These are phyloP conservation scores for Paedocypris micromegethes DNA, from an alignment of 2,797 vertebrate species.

Conservation along the genomic window DNA sequence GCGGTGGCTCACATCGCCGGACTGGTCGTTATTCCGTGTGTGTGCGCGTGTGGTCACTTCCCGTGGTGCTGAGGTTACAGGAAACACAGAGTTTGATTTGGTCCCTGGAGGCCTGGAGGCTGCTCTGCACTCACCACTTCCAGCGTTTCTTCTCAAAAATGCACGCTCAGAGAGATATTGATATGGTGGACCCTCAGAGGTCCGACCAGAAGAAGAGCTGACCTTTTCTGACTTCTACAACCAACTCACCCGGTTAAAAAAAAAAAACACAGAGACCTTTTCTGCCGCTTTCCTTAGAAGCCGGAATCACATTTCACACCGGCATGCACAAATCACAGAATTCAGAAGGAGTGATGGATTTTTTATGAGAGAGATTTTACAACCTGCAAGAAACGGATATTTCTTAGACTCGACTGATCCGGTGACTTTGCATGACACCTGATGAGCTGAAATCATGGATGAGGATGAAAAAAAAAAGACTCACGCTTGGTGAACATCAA, in stretches of 20 bases:
- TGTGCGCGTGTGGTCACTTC: constrained; percentile 53
- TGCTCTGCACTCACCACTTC: constrained; percentile 43
- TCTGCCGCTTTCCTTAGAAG: constrained; percentile 35
- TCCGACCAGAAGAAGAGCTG: constrained; percentile 43
- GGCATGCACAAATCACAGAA: constrained; percentile 2
- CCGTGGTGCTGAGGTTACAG: constrained; percentile 55
- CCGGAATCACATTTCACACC: constrained; percentile 38
- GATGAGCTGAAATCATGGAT: too few relatives aligned
- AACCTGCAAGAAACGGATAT: background rate
- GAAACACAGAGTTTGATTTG: constrained; percentile 62
- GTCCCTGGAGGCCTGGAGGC: constrained; percentile 52
- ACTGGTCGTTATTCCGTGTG: constrained; percentile 52
- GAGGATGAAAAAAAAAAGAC: too few relatives aligned
- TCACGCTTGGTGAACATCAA: too few relatives aligned
- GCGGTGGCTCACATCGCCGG: constrained; percentile 47
- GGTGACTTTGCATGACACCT: too few relatives aligned
- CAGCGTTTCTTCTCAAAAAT: constrained; percentile 46
- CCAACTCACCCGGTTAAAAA: constrained; percentile 16
- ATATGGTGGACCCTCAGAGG: constrained; percentile 43
- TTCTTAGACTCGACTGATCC: background rate
- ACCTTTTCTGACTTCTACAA: constrained; percentile 39
- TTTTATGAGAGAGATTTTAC: background rate
- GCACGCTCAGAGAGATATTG: constrained; percentile 40
- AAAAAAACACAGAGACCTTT: background rate
- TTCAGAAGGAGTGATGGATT: constrained; percentile 28